Base-by-base conservation (phyloP, 2,797 vertebrate genomes). In the Muscicapa comitata region DNA sequence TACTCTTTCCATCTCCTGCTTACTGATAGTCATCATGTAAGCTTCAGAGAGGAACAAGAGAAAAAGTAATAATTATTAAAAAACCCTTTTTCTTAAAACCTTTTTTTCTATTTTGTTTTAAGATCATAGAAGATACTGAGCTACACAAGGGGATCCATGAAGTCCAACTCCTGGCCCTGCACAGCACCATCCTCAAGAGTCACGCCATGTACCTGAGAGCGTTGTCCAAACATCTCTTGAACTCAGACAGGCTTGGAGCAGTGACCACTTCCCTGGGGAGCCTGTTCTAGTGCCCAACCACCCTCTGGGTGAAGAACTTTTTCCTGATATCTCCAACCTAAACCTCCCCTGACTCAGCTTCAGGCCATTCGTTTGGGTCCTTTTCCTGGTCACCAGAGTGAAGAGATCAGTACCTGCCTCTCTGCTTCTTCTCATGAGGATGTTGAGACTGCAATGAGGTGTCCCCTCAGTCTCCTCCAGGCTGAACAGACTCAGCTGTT, bases 1-100 rank as follows among this genome's bases (percentile, higher is more conserved):
- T 63, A 62, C 85, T 83, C 75, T 59, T 96, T 84, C 85, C 62
- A 61, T 45, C 66, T 94, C 85, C 54, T 84, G 95, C 82, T 84
- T 94, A 54, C 82, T 47, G 67, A 70, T 2, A 83, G 66, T 78
- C 9, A 0, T 51, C 58, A 66, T 23, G 51, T 51, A 72, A 91
- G 62, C 81, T 76, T 84, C 91, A 58, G 61, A 89, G 75, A 68
- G 29, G 33, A 93, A 78, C 19, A 79, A 55, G 21, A 68, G 14
- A 67, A 40, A 25, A 91, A 88, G 83, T 28, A 53, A 38, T 10
- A 17, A n/a, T 58, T 26, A 48, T 53, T 57, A 24, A 43, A 68
- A 93, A 51, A 17, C 1, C 5, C 13, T 6, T 26, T 25, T 35
- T 26, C 26, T 58, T 37, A 9, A 6, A 24, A 8, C 7, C 18